Percentiles rank a stretch among this genome's conserved stretches.
Conservation (phyloP, 2,888 invertebrate genomes). For the Macrosoma leucophasiata region DNA sequence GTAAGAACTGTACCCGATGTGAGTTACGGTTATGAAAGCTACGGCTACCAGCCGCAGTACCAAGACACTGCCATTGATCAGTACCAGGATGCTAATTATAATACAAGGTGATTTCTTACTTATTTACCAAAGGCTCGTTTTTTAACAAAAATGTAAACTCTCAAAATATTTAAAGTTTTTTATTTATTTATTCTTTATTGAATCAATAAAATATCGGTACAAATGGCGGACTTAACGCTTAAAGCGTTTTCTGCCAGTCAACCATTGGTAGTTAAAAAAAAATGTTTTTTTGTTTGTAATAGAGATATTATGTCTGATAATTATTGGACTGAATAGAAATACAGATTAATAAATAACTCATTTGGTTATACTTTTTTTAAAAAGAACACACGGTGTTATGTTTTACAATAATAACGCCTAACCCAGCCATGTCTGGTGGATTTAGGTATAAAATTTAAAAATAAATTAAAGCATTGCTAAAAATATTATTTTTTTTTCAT, state of each 20-base stretch:
- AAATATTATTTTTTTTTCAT: too few species aligned
- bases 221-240: too few species aligned
- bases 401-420: neutral
- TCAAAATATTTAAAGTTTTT: neutral
- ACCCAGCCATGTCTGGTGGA: neutral
- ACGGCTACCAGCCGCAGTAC: conserved; percentile 49
- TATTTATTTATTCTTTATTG: neutral
- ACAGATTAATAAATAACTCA: too few species aligned
- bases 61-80: conserved; percentile 53
- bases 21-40: conserved; percentile 54
- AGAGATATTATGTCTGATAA: too few species aligned
- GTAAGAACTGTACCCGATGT: conserved; percentile 50
- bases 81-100: conserved; percentile 61
- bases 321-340: too few species aligned
- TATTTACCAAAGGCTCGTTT: neutral
- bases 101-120: conserved; percentile 41
- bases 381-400: too few species aligned
- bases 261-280: too few species aligned
- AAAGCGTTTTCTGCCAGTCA: too few species aligned
- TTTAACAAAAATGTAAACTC: neutral
- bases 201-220: too few species aligned
- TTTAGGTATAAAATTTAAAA: neutral
- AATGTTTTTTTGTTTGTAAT: too few species aligned
- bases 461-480: too few species aligned
- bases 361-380: too few species aligned